Conservation (phyloP, 2,888 invertebrate species). For the Cryptocephalus moraei region DNA sequence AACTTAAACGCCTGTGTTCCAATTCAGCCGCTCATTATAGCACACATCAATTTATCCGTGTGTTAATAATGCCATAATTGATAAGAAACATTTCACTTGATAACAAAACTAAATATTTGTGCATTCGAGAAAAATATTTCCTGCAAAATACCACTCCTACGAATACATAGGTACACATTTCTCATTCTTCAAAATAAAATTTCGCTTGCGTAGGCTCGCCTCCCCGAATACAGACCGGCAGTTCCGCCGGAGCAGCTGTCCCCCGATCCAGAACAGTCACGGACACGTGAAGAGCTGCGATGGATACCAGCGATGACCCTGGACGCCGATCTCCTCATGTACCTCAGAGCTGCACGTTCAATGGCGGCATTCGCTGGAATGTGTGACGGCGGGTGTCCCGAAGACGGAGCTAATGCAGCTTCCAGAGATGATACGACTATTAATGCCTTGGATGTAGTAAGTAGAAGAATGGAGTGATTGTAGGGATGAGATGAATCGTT, state of each 20-base stretch:
- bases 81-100: too few relatives aligned
- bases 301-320: slow-evolving; percentile 91
- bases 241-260: slow-evolving; percentile 41
- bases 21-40: too few relatives aligned
- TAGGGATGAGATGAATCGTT: neutral
- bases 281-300: slow-evolving; percentile 62
- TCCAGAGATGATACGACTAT: slow-evolving; percentile 96
- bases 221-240: slow-evolving; percentile 41
- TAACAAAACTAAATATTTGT: too few relatives aligned
- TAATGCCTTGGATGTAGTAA: slow-evolving; percentile 87
- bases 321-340: slow-evolving; percentile 95
- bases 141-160: too few relatives aligned
- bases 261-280: slow-evolving; percentile 48
- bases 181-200: too few relatives aligned
- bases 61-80: too few relatives aligned
- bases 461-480: slow-evolving; percentile 13
- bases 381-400: slow-evolving; percentile 96
- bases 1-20: too few relatives aligned
- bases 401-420: slow-evolving; percentile 94
- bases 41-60: too few relatives aligned
- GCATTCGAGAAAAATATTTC: too few relatives aligned
- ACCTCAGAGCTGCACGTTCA: slow-evolving; percentile 90
- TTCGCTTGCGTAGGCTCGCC: slow-evolving; percentile 27
- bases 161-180: too few relatives aligned
- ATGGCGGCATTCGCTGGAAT: slow-evolving; percentile 97